Conservation (phyloP, 2,113 vertebrate species). For the Pogonocichla stellata region DNA sequence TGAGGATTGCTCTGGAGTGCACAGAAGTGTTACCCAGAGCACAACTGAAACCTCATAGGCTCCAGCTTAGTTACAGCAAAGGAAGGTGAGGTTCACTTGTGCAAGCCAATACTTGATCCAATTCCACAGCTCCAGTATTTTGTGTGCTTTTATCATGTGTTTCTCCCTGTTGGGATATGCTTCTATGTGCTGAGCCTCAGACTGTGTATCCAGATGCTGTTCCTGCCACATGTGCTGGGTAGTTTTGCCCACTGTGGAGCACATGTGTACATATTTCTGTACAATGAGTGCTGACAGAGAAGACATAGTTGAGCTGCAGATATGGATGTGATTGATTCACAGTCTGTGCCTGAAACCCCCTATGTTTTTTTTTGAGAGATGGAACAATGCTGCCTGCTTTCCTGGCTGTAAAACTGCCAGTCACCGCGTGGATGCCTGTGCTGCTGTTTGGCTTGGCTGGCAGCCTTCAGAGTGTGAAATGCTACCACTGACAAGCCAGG, state of each 20-base stretch:
- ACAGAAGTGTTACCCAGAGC: not conserved
- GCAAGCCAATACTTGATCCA: not conserved
- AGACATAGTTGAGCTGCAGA: not conserved
- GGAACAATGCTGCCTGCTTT: not conserved
- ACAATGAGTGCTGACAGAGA: not conserved
- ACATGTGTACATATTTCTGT: not conserved
- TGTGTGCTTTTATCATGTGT: not conserved
- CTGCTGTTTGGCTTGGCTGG: constrained; percentile 47
- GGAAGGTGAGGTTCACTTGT: not conserved
- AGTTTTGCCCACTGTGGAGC: not conserved
- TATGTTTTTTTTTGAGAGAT: not conserved
- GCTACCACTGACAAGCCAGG: constrained; percentile 12
- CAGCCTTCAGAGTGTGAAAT: not conserved
- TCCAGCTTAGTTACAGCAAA: not conserved
- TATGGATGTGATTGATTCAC: not conserved
- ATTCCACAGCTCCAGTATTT: not conserved
- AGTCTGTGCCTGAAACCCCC: not conserved
- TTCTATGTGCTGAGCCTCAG: not conserved
- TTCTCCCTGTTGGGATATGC: not conserved
- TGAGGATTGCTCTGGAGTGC: not conserved
- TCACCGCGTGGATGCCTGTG: not conserved
- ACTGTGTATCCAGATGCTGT: not conserved
- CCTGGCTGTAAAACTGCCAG: not conserved
- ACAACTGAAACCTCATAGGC: not conserved
- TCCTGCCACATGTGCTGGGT: not conserved